Evolutionary conservation across 2,888 invertebrate species (phyloP), one percentile per base, ranked within the genome.

Genomic region (Sipunculus nudus): DNA sequence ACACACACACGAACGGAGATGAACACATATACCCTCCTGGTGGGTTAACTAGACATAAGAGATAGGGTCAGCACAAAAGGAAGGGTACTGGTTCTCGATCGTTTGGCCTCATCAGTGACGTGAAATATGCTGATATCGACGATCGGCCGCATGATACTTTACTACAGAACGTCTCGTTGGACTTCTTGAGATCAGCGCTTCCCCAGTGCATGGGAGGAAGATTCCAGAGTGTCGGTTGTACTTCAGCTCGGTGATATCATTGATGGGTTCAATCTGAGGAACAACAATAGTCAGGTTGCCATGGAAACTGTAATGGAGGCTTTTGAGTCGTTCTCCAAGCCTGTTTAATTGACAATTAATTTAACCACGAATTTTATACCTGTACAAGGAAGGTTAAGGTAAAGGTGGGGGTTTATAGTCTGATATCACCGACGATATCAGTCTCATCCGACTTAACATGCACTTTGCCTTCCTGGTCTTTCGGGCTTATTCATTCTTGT

Each of bases 291-390:
- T 19, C 53, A 70, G 3, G 43, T 32, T 3, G 76, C 80, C n/a
- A 52, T 83, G 8, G 53, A 64, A n/a, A 63, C 67, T 28, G 72
- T 78, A 6, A 47, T 80, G 28, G 67, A 68, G n/a, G 71, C 70
- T 8, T 78, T 81, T 54, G 67, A 68, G 19, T 54, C 61, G 8
- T 41, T 67, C 21, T 49, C 65, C 3, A 50, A 61, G 19, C 67
- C 72, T n/a, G 53, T 74, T 4, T 75, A 74, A 38, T 81, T 83
- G 67, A 68, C 79, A 6, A 74, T 79, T 61, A 84, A 84, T n/a
- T n/a, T 31, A 84, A 84, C 68, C 84, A 84, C 67, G 84, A 84
- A 59, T 70, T 81, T 10, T 84, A 84, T 67, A 84, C 84, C 68
- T 80, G 84, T 60, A 64, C 69, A 4, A 68, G 79, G 16, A n/a